phyloP scores from a whole-genome alignment of 2,113 vertebrate genomes.

The Eubucco bourcierii region DNA sequence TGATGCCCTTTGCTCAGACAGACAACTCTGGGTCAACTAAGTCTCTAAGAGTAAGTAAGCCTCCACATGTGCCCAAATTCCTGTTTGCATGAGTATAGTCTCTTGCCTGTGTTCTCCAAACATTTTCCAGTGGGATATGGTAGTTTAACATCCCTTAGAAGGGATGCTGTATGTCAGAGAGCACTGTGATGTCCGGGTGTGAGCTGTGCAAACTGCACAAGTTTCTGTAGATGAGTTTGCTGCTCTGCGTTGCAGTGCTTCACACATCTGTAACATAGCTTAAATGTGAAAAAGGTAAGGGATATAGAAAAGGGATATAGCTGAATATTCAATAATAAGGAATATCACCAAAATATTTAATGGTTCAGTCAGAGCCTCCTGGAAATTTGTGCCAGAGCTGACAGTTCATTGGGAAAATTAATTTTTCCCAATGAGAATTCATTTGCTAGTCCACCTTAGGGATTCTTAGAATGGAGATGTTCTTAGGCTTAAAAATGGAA shows the following conservation, averaged over 20 bases:
- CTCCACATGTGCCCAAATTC: background rate
- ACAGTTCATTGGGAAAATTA: too few relatives aligned
- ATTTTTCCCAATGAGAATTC: too few relatives aligned
- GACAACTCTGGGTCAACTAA: background rate
- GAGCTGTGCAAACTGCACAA: background rate
- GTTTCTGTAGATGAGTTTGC: background rate
- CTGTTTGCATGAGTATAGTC: background rate
- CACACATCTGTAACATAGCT: background rate
- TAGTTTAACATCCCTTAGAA: background rate
- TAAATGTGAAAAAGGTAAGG: background rate
- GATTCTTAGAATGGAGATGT: background rate
- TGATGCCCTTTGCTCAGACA: background rate
- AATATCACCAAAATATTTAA: background rate
- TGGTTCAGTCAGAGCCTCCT: background rate
- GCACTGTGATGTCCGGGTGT: rapidly evolving
- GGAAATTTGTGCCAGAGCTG: background rate
- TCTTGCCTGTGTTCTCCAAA: background rate
- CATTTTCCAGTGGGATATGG: background rate
- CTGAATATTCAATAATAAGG: background rate
- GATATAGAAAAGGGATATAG: background rate
- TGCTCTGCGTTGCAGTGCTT: background rate
- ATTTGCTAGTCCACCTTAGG: background rate
- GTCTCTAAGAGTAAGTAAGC: background rate
- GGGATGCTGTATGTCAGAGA: background rate
- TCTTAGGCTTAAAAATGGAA: background rate